A percentile compares a stretch with the other conserved stretches of the same genome.
Evolutionary conservation across 2,113 vertebrate genomes (phyloP).

Genomic region (Lethenteron camtschaticum): DNA sequence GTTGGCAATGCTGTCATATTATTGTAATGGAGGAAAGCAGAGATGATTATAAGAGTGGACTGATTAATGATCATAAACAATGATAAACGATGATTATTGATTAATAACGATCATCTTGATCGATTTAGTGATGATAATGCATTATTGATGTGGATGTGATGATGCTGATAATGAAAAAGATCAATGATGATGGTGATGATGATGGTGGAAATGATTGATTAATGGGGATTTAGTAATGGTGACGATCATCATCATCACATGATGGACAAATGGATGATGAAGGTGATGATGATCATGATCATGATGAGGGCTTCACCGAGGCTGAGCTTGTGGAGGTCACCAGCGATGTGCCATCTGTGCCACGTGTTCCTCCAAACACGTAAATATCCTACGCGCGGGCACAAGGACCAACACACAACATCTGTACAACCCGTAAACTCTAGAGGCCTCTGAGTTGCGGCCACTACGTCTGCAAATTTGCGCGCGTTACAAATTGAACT

Average conservation of each 20-base stretch:
- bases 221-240: too few species aligned
- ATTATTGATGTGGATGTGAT: too few species aligned
- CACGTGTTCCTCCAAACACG: slow-evolving; percentile 23
- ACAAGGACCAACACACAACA: too few species aligned
- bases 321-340: slow-evolving; percentile 31
- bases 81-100: neutral
- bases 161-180: too few species aligned
- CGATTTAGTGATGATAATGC: too few species aligned
- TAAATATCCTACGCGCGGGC: slow-evolving; percentile 23
- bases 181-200: too few species aligned
- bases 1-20: neutral
- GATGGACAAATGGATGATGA: neutral
- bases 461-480: too few species aligned
- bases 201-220: too few species aligned
- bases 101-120: neutral
- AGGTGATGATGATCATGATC: neutral
- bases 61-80: neutral
- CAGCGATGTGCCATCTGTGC: slow-evolving; percentile 15
- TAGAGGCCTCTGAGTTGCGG: too few species aligned
- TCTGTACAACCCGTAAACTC: too few species aligned
- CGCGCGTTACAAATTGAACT: too few species aligned
- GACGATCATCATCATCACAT: neutral
- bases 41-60: neutral
- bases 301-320: slow-evolving; percentile 17
- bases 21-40: neutral